phyloP scores from a whole-genome alignment of 2,797 vertebrate genomes.

The Poeciliopsis paucimaculata region DNA sequence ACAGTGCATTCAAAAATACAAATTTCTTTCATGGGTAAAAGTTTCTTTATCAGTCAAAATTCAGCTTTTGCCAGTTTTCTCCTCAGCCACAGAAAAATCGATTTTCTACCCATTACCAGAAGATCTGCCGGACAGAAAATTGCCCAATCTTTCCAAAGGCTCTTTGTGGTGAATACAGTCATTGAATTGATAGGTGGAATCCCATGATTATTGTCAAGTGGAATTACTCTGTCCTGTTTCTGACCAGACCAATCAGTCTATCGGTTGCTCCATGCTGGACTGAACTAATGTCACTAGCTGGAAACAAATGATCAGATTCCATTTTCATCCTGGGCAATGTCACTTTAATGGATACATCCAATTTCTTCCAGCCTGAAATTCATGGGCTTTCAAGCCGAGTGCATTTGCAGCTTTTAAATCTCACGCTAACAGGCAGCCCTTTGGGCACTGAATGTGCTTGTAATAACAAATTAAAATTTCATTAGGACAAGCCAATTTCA shows the following conservation, averaged over 20 bases:
- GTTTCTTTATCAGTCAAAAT: constrained; percentile 25
- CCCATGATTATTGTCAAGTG: constrained; percentile 58
- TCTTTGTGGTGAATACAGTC: constrained; percentile 55
- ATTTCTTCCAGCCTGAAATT: constrained; percentile 47
- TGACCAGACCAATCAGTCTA: constrained; percentile 31
- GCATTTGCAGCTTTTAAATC: constrained; percentile 65
- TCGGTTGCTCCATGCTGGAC: constrained; percentile 16
- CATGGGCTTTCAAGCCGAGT: constrained; percentile 64
- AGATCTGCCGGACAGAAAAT: constrained; percentile 53
- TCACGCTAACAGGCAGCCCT: constrained; percentile 51
- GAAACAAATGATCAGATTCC: constrained; percentile 55
- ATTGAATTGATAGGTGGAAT: constrained; percentile 52
- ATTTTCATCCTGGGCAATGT: constrained; percentile 31
- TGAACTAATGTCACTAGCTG: constrained; percentile 17
- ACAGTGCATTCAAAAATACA: background rate
- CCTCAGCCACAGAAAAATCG: constrained; percentile 34
- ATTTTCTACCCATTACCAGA: constrained; percentile 48
- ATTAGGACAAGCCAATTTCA: constrained; percentile 64
- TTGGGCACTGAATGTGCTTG: constrained; percentile 52
- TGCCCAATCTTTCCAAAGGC: constrained; percentile 53
- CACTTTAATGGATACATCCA: constrained; percentile 58
- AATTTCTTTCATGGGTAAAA: constrained; percentile 13
- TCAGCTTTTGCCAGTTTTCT: constrained; percentile 9
- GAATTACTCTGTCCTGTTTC: constrained; percentile 41
- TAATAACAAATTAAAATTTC: constrained; percentile 71